Base-by-base conservation (phyloP, 2,797 vertebrate genomes). In the Balearica regulorum region DNA sequence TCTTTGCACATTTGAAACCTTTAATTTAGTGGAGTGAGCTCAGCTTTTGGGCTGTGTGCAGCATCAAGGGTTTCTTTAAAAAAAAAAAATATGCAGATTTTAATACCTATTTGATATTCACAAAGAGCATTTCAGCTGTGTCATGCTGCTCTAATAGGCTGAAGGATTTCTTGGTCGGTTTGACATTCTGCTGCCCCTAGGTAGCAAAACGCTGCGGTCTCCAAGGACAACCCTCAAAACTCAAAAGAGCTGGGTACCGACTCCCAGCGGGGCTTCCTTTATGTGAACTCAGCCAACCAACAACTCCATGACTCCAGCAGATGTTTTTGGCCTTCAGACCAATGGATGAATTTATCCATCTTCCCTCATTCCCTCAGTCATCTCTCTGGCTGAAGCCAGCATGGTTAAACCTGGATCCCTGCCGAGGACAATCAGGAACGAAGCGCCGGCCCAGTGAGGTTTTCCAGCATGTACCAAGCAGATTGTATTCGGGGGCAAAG, bases 221-320 rank as follows among this genome's bases (percentile, higher is more conserved):
- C 33, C 20, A 16, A 96, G 80, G 73, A 90, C 94, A 94, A 58
- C 76, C 97, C 92, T 90, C 85, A 81, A 94, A 93, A 95, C 94
- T 97, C 96, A 29, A 89, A 97, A 94, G 28, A 75, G 89, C 81
- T 93, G 95, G 94, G 90, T 57, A 83, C 44, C 8, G 13, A 54
- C 58, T 96, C 90, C 95, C 96, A 86, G 82, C 0, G 25, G 71
- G 54, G 82, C 78, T 97, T 96, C 91, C 90, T 97, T 96, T 49
- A 66, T 97, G 95, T 96, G 96, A 97, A 95, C 71, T 93, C 90
- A 91, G 93, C 95, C 97, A 90, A 76, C 97, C 96, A 97, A 58
- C 97, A 98, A 96, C 97, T 97, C 90, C 15, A 91, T 94, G 97
- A 97, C 97, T 98, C 96, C 54, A 55, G 84, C 95, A 97, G 96